Evolutionary conservation across 2,888 invertebrate genomes (phyloP).

Genomic region (Tillus elongatus): DNA sequence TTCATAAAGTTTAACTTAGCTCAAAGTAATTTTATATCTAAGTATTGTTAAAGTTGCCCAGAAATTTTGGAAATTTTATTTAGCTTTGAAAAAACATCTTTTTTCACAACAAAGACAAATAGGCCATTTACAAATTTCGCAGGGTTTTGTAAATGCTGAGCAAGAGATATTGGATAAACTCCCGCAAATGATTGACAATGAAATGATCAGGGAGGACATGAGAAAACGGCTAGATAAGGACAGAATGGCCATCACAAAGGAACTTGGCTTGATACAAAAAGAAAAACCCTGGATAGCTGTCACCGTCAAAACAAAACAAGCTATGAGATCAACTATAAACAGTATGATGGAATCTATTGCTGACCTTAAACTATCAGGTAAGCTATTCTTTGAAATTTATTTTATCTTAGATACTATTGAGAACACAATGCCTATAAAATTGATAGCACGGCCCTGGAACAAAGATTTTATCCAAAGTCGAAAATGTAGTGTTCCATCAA

Average conservation of each 20-base stretch:
- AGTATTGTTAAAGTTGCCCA: no score
- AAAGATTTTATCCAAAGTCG: no score
- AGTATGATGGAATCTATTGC: constrained; percentile 48
- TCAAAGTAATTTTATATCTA: no score
- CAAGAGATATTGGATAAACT: constrained; percentile 13
- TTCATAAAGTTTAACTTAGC: background rate
- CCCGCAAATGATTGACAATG: constrained; percentile 14
- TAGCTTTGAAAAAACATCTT: no score
- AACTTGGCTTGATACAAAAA: constrained; percentile 48
- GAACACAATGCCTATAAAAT: no score
- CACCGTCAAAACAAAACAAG: constrained; percentile 56
- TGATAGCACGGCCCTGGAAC: no score
- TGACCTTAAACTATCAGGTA: constrained; percentile 49
- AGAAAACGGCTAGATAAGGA: constrained; percentile 10
- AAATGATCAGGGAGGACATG: constrained; percentile 9
- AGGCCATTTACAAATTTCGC: no score
- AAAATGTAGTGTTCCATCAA: no score
- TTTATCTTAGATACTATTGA: no score
- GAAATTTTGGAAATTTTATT: no score
- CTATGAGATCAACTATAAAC: constrained; percentile 51
- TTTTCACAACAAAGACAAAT: no score
- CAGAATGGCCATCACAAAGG: constrained; percentile 43
- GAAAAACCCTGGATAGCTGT: constrained; percentile 54
- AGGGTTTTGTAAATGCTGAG: constrained; percentile 11
- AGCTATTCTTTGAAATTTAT: no score